phyloP scores from a whole-genome alignment of 53 echinoderm and acorn worm species.

The Luidia sarsii region DNA sequence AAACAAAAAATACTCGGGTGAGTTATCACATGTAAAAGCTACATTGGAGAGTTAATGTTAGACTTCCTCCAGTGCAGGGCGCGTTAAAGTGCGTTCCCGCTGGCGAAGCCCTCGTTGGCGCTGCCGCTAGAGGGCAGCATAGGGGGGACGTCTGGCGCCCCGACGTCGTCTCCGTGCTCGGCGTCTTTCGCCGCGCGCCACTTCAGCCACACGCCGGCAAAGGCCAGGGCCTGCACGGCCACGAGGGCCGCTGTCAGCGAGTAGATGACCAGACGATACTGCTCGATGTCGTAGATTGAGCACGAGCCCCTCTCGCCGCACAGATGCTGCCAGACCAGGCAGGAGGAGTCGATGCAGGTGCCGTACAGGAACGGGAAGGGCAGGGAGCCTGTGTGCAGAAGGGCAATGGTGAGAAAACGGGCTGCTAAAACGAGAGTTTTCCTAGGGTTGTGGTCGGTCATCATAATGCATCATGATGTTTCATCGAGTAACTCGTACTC shows the following conservation, averaged over 20 bases:
- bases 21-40: too few species aligned
- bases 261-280: constrained; percentile 47
- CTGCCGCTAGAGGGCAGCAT: not conserved
- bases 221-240: constrained; percentile 31
- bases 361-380: constrained; percentile 76
- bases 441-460: too few species aligned
- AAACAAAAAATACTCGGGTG: too few species aligned
- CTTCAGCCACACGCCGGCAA: constrained; percentile 20
- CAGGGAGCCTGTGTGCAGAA: constrained; percentile 53
- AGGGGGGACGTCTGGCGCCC: not conserved
- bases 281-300: constrained; percentile 69
- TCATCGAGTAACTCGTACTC: too few species aligned
- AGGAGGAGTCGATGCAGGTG: constrained; percentile 71
- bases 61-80: too few species aligned
- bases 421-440: too few species aligned
- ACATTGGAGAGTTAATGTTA: too few species aligned
- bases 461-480: too few species aligned
- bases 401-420: too few species aligned
- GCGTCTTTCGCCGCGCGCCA: not conserved
- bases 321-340: constrained; percentile 62
- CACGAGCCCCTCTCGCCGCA: constrained; percentile 71
- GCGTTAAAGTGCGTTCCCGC: too few species aligned
- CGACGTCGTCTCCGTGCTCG: not conserved
- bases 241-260: constrained; percentile 30
- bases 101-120: not conserved